Evolutionary conservation across 2,797 vertebrate genomes (phyloP).

Genomic region (Adrianichthys oophorus): DNA sequence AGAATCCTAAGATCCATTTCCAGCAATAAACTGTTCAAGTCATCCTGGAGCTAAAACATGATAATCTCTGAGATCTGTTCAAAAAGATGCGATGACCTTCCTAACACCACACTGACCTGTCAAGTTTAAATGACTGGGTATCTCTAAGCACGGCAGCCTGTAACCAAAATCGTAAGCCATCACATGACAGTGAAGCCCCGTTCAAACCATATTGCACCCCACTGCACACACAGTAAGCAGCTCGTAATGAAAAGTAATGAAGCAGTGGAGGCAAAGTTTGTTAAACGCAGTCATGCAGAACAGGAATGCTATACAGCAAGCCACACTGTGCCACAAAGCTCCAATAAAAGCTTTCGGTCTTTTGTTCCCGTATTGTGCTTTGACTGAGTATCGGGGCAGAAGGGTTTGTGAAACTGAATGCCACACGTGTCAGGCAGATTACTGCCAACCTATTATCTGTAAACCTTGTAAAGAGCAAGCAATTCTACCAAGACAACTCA

Average conservation of each 20-base stretch:
- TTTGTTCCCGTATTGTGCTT: slow-evolving; percentile 44
- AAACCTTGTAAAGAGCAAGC: slow-evolving; percentile 9
- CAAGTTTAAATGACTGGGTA: slow-evolving; percentile 44
- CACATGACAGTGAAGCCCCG: slow-evolving; percentile 35
- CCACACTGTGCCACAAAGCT: slow-evolving; percentile 24
- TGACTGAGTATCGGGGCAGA: slow-evolving; percentile 29
- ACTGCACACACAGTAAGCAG: slow-evolving; percentile 1
- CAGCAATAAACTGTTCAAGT: slow-evolving; percentile 27
- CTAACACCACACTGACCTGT: slow-evolving; percentile 35
- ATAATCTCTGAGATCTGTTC: slow-evolving; percentile 27
- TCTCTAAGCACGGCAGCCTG: slow-evolving; percentile 42
- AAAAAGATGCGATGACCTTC: slow-evolving; percentile 20
- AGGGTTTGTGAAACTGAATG: slow-evolving; percentile 44
- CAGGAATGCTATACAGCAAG: slow-evolving; percentile 35
- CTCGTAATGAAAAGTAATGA: slow-evolving; percentile 18
- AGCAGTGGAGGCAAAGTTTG: slow-evolving; percentile 3
- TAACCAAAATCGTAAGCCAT: slow-evolving; percentile 24
- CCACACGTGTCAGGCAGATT: slow-evolving; percentile 48
- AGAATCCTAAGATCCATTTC: slow-evolving; percentile 24
- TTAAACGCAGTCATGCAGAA: slow-evolving; percentile 30
- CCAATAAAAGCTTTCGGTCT: slow-evolving; percentile 30
- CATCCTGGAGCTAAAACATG: slow-evolving; percentile 24
- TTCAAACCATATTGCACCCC: slow-evolving; percentile 41
- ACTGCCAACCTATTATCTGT: slow-evolving; percentile 22
- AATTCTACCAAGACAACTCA: not conserved